Evolutionary conservation across 2,888 invertebrate genomes (phyloP).

Genomic region (Ypsolopha sequella): DNA sequence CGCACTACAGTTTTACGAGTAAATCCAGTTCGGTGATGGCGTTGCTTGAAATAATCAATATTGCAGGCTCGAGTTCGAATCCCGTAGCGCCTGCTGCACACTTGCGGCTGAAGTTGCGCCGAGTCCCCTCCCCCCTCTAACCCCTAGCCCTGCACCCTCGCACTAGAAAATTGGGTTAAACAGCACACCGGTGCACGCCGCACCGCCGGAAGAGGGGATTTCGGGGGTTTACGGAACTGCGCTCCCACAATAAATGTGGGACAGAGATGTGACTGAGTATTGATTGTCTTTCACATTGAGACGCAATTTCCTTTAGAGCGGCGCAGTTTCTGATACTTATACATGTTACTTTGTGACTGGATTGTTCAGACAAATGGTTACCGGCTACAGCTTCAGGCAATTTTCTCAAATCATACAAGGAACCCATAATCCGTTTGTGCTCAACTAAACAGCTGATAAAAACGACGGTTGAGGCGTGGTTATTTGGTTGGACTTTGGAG

Average conservation of each 20-base stretch:
- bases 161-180: constrained; percentile 68
- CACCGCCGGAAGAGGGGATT: constrained; percentile 62
- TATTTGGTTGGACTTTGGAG: too few species aligned
- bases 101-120: constrained; percentile 55
- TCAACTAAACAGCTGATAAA: too few species aligned
- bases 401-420: too few species aligned
- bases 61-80: constrained; percentile 49
- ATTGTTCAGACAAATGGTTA: too few species aligned
- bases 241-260: constrained; percentile 62
- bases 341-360: not conserved
- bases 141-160: constrained; percentile 47
- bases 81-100: constrained; percentile 53
- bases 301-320: not conserved
- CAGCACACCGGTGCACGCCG: constrained; percentile 51
- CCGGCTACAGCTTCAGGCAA: too few species aligned
- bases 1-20: too few species aligned
- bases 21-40: not conserved
- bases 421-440: too few species aligned
- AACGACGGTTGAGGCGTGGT: too few species aligned
- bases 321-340: not conserved
- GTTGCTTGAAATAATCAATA: constrained; percentile 41
- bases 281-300: constrained; percentile 36
- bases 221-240: constrained; percentile 54
- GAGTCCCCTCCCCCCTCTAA: constrained; percentile 26
- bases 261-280: constrained; percentile 64